Evolutionary conservation across 2,888 invertebrate genomes (phyloP).

Genomic region (Drosophila atripex): DNA sequence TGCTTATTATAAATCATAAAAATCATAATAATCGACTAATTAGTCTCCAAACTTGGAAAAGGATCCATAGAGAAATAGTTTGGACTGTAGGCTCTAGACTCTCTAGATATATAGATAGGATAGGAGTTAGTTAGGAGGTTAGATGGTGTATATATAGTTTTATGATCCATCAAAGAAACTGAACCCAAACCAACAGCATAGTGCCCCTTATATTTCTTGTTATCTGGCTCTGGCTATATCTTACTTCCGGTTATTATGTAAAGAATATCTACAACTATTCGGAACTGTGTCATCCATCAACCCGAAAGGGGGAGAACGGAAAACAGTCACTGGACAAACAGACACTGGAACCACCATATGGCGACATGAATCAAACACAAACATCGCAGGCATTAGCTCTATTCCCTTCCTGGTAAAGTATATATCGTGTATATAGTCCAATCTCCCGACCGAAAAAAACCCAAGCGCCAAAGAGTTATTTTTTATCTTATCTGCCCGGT

Average conservation of each 20-base stretch:
- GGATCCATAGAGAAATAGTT: no score
- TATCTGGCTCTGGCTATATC: constrained; percentile 5
- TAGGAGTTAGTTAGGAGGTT: no score
- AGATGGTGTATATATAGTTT: no score
- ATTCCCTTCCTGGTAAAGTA: constrained; percentile 5
- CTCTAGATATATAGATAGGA: no score
- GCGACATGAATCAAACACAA: constrained; percentile 16
- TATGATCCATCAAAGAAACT: no score
- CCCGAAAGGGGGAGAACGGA: background rate
- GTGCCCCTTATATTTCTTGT: no score
- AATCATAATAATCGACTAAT: no score
- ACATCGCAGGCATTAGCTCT: constrained; percentile 23
- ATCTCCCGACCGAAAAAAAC: no score
- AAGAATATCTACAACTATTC: background rate
- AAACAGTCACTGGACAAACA: constrained; percentile 29
- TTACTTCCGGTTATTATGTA: constrained; percentile 19
- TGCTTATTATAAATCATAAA: no score
- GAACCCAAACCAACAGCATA: no score
- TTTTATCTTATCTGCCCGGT: constrained; percentile 28
- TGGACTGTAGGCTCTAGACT: no score
- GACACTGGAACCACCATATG: constrained; percentile 18
- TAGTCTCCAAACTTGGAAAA: no score
- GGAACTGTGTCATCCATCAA: constrained; percentile 21
- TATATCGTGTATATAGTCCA: background rate
- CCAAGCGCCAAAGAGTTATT: constrained; percentile 33